phyloP scores from a whole-genome alignment of 2,113 vertebrate genomes.

The Triplophysa rosa region DNA sequence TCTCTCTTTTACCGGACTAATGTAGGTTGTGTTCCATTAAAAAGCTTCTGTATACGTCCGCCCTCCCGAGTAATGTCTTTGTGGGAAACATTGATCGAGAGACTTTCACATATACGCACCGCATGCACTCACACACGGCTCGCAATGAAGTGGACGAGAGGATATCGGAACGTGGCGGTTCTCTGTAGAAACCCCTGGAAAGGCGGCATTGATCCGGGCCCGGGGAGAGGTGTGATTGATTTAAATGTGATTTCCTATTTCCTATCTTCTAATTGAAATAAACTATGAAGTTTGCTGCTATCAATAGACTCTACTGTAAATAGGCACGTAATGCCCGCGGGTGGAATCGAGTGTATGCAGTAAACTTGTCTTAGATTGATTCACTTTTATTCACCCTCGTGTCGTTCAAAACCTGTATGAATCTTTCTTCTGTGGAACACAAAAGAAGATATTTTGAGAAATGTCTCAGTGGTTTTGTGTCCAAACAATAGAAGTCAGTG shows the following conservation, averaged over 20 bases:
- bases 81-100: slow-evolving; percentile 49
- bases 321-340: slow-evolving; percentile 41
- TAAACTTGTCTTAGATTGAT: slow-evolving; percentile 28
- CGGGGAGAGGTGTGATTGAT: slow-evolving; percentile 57
- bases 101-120: slow-evolving; percentile 44
- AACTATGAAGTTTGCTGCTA: slow-evolving; percentile 58
- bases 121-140: slow-evolving; percentile 36
- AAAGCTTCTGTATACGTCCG: slow-evolving; percentile 34
- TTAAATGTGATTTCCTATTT: slow-evolving; percentile 63
- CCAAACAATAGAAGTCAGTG: no score
- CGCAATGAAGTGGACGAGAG: slow-evolving; percentile 30
- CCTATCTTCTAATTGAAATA: slow-evolving; percentile 62
- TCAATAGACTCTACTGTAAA: slow-evolving; percentile 62
- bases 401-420: no score
- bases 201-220: slow-evolving; percentile 56
- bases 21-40: slow-evolving; percentile 41
- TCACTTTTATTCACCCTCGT: background rate
- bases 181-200: slow-evolving; percentile 46
- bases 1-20: slow-evolving; percentile 35
- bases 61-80: slow-evolving; percentile 43
- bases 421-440: background rate
- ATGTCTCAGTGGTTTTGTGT: no score
- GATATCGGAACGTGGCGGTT: slow-evolving; percentile 45
- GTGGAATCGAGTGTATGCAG: slow-evolving; percentile 47
- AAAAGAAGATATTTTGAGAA: no score